Base-by-base conservation (phyloP, 23 tunicate species). In the Aplidium turbinatum region DNA sequence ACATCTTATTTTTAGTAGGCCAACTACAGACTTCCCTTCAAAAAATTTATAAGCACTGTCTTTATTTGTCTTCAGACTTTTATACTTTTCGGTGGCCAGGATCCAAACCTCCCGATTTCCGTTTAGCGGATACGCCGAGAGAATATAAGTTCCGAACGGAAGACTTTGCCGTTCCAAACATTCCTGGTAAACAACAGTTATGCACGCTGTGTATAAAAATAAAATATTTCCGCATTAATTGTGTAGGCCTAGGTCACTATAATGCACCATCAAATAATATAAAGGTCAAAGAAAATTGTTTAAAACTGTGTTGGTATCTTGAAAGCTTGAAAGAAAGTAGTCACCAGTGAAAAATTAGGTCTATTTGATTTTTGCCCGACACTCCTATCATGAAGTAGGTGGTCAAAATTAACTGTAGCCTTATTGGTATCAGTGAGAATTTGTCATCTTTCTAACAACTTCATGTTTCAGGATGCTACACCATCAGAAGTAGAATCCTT, bases 51-150 rank as follows among this genome's bases (percentile, higher is more conserved):
- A n/a, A n/a, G n/a, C n/a, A n/a, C n/a, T n/a, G n/a, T 25, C 7
- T 9, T 4, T 20, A 13, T 32, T 27, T 63, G 18, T 21, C 68
- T 78, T 5, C 73, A 86, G 93, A 63, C 62, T 65, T 69, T 47
- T 78, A 78, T 71, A 86, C 93, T 1, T 78, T 86, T 38, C 40
- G 67, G 0, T 86, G 93, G 93, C 80, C 91, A 6, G 57, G 53
- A 21, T 42, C n/a, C 5, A 35, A 35, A 29, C 31, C 68, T 22
- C 85, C 85, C n/a, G 47, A 78, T 36, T 78, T 78, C 33, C 9
- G 47, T 7, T 20, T 50, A 16, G 80, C 93, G 1, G 33, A 86
- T 0, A 72, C 79, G 11, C 83, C 84, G 2, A 46, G 70, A 30
- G 70, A 72, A 32, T 86, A 25, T 58, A 40, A 30, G 2, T 47